Evolutionary conservation across 2,888 invertebrate species (phyloP), one percentile per base, ranked within the genome.

Genomic region (Drosophila tanythrix): DNA sequence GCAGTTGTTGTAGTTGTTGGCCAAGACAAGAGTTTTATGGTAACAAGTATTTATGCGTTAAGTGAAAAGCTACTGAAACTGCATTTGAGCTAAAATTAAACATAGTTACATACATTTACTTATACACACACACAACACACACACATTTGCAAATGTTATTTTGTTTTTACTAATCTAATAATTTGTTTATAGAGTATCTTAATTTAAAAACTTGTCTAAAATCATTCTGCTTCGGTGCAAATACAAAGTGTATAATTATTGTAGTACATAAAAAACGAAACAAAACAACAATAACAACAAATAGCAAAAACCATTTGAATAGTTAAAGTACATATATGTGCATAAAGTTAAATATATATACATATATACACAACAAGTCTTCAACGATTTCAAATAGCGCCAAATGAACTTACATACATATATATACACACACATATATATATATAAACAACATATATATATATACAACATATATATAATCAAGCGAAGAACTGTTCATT

Each of bases 351-450:
- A 71, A 71, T 87, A 78, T 7, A 46, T 25, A 25, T 46, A 25
- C 13, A 46, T 15, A 46, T 25, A 46, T 15, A 46, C 15, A 46
- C 46, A 66, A 70, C 69, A 81, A 64, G 70, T 81, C 76, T 81
- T 81, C 75, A 75, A 74, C 73, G 77, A 87, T 84, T 77, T 86
- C 70, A 88, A 83, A 67, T 78, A 81, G 86, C 88, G 84, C 84
- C 84, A 89, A 85, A 85, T 87, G 84, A 85, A 89, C 89, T 89
- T 89, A 89, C 52, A 70, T 69, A 66, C 64, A 71, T 25, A 58
- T 55, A 64, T 3, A 40, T 4, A 40, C 18, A 40, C 8, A 38
- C 18, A 43, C 43, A 71, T 61, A 61, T 51, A 67, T 38, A 70
- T 38, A 38, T 25, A 52, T 33, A 21, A 1, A 21, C 21, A 21